Evolutionary conservation across 2,797 vertebrate species (phyloP), one percentile per base, ranked within the genome.

Genomic region (Chloroceryle amazona): DNA sequence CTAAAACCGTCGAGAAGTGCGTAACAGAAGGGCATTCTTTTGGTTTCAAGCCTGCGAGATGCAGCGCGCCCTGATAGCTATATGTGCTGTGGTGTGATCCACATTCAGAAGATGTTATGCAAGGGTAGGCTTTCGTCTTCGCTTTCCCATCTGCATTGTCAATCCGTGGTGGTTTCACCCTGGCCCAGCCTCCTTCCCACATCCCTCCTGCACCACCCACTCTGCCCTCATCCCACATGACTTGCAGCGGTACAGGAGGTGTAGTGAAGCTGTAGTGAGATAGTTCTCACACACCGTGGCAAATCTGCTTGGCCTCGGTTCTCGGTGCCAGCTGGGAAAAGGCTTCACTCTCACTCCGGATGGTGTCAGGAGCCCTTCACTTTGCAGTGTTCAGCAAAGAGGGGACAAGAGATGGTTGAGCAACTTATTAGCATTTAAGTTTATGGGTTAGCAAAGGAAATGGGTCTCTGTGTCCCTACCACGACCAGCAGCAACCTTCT

Each of bases 141-240:
- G 51, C 17, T 35, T 65, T 71, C 51, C 46, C 3, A 0, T 20
- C 80, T 23, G 42, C 57, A 28, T 49, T 4, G 3, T 41, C 49
- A 5, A 2, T 15, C 68, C 13, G 0, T 1, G 35, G 15, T 21
- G 0, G 0, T 42, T 63, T 68, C 39, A 22, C 44, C 20, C 13
- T 6, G 37, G 9, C 39, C 16, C 17, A 3, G 23, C 9, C 49
- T 47, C 22, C 72, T 61, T 60, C 44, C 18, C 31, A 3, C 31
- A 3, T 4, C 35, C 35, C 35, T 67, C 79, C 68, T 28, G 19
- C 25, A 6, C 49, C 25, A 46, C 41, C 49, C 17, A 0, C 66
- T 19, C 72, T 63, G 33, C 16, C 16, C 74, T 29, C 19, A 0
- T 17, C 37, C 62, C 55, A 1, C 44, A 10, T 29, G 42, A 19